Evolutionary conservation across 2,113 vertebrate genomes (phyloP), one percentile per base, ranked within the genome.

Genomic region (Muscicapa adusta): DNA sequence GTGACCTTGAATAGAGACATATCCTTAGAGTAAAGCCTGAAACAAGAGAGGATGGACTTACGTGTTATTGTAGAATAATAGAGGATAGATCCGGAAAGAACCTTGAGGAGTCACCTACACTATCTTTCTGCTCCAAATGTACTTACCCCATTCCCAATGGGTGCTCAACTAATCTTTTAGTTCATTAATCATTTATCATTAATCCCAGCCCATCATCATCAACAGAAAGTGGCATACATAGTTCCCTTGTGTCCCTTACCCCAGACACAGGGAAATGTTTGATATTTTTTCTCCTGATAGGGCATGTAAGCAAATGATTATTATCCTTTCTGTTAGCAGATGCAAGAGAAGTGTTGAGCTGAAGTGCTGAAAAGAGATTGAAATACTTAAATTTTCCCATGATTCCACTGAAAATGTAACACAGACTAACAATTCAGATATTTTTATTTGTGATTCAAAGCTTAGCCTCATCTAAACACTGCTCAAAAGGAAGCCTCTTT

Each of bases 301-400:
- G 66, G 51, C 36, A 23, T 75, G 77, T 78, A 90, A 97, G 58
- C 53, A 96, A 96, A 86, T 57, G 12, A 54, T 94, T 96, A 95
- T 94, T 87, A 91, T 62, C 31, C 25, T 74, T 85, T 54, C 67
- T 97, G 48, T 97, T 96, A 95, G 71, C 71, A 93, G 93, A 96
- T 93, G 75, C 74, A 82, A 85, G 65, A 72, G 80, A 96, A 95
- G 57, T 86, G 94, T 50, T 91, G 54, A 81, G 47, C 70, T 91
- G 67, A 91, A 93, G 50, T 67, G 36, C n/a, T 94, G 91, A 94
- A 62, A 96, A 85, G 92, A 60, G 89, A 62, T 73, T 82, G 70
- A 51, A 86, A 92, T 94, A 51, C 94, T 95, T 95, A 91, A 93
- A 94, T 91, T 34, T 91, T 88, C 77, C 66, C 42, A 47, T 45